These are phyloP conservation scores for Equus quagga DNA, from an alignment of 2,113 vertebrate species.

Conservation along the genomic window DNA sequence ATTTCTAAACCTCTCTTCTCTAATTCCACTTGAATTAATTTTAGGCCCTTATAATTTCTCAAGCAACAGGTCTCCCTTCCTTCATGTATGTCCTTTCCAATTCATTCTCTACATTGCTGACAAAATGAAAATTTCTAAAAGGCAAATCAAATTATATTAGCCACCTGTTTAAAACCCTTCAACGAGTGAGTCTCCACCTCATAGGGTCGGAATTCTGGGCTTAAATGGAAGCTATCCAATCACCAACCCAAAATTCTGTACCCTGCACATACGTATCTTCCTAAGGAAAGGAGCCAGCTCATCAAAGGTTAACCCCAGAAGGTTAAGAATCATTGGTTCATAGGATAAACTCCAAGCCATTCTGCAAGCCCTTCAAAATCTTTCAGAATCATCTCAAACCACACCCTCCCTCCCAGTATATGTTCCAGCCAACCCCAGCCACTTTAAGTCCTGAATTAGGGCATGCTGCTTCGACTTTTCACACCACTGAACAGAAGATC, in stretches of 20 bases:
- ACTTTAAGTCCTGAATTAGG: background rate
- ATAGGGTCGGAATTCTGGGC: background rate
- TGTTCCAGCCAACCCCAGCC: background rate
- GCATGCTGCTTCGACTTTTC: conserved; percentile 29
- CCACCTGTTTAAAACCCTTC: conserved; percentile 3
- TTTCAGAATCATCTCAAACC: conserved; percentile 9
- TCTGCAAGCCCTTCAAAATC: background rate
- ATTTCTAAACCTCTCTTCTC: conserved; percentile 23
- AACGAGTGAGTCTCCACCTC: background rate
- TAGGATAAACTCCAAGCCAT: background rate
- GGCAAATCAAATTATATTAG: conserved; percentile 32
- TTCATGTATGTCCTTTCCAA: background rate
- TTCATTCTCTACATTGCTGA: background rate
- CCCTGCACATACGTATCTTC: background rate
- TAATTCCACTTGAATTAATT: background rate
- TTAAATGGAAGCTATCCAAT: conserved; percentile 21
- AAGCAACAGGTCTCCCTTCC: background rate
- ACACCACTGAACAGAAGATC: background rate
- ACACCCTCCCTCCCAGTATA: background rate
- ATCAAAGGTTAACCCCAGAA: background rate
- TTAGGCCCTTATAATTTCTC: conserved; percentile 28
- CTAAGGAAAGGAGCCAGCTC: background rate
- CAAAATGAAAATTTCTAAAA: conserved; percentile 58
- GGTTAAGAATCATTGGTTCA: background rate
- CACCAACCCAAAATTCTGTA: background rate